Percentiles rank a stretch among this genome's conserved stretches.
Conservation (phyloP, 1,140 invertebrate species). For the Dermatophagoides farinae region DNA sequence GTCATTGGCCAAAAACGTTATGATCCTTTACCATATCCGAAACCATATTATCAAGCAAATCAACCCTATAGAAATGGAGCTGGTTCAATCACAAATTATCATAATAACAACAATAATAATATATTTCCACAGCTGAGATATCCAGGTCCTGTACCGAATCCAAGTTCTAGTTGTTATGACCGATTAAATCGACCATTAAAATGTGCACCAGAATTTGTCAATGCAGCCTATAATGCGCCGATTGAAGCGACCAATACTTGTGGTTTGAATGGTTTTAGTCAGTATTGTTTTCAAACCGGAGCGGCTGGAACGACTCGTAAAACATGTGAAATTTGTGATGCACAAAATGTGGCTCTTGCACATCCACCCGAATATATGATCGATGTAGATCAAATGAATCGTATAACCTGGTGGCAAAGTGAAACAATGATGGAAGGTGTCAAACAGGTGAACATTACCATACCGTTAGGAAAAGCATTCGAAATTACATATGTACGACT, state of each 20-base stretch:
- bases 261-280: slow-evolving; percentile 43
- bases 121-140: not conserved
- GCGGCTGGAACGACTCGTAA: slow-evolving; percentile 27
- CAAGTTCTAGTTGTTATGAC: slow-evolving; percentile 29
- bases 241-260: slow-evolving; percentile 92
- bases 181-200: slow-evolving; percentile 36
- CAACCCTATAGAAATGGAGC: too few species aligned
- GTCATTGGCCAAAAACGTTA: too few species aligned
- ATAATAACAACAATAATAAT: too few species aligned
- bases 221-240: slow-evolving; percentile 65
- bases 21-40: too few species aligned
- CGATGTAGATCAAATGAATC: slow-evolving; percentile 67
- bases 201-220: slow-evolving; percentile 87
- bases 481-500: slow-evolving; percentile 90
- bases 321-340: slow-evolving; percentile 40
- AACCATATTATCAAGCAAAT: too few species aligned
- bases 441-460: slow-evolving; percentile 71
- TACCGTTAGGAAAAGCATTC: slow-evolving; percentile 81
- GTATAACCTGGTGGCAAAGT: slow-evolving; percentile 95
- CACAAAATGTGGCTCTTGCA: slow-evolving; percentile 28
- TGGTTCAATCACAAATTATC: too few species aligned
- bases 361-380: slow-evolving; percentile 64
- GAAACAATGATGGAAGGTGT: slow-evolving; percentile 86
- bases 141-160: not conserved
- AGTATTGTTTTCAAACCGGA: slow-evolving; percentile 77